Evolutionary conservation across 1,140 invertebrate species (phyloP).

Genomic region (Cotesia typhae): DNA sequence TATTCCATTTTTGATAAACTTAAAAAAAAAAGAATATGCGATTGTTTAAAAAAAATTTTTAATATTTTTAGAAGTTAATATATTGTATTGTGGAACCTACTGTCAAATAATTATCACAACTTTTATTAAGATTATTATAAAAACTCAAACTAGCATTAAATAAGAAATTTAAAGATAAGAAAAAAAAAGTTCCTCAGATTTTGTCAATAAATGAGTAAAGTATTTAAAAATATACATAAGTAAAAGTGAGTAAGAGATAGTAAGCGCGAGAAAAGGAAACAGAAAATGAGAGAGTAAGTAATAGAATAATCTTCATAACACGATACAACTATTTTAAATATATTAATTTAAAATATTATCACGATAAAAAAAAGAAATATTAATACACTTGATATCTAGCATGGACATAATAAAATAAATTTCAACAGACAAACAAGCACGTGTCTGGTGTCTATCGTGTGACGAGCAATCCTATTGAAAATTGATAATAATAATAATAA

Average conservation of each 20-base stretch:
- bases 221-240: neutral
- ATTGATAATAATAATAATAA: neutral
- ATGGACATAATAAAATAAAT: neutral
- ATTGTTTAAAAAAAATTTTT: no score
- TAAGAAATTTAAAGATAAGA: no score
- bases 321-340: slow-evolving; percentile 9
- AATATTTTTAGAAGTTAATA: no score
- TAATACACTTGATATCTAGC: neutral
- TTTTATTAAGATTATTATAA: no score
- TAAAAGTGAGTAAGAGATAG: neutral
- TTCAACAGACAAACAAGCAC: slow-evolving; percentile 1
- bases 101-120: no score
- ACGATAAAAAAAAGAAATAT: neutral
- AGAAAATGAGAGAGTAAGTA: slow-evolving; percentile 2
- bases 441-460: neutral
- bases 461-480: slow-evolving; percentile 4
- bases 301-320: neutral
- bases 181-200: no score
- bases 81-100: no score
- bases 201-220: no score
- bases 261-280: no score
- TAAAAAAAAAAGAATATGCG: no score
- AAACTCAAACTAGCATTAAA: no score
- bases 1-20: no score
- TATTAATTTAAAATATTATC: neutral